Evolutionary conservation across 35 echinoderm and acorn worm genomes (phyloP).

Genomic region (Hemicentrotus pulcherrimus): DNA sequence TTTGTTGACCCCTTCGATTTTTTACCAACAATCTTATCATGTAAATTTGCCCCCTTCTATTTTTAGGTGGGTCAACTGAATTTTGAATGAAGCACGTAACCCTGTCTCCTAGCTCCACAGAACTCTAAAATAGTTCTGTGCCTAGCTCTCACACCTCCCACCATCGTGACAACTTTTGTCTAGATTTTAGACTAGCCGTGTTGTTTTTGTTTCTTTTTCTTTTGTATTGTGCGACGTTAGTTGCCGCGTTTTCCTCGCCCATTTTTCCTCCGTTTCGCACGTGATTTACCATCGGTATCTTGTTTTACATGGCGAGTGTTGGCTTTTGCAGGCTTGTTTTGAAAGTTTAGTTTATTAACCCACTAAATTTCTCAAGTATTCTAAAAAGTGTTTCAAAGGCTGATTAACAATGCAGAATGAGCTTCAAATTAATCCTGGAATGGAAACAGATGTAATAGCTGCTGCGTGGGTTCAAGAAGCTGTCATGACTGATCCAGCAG

Average conservation of each 20-base stretch:
- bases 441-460: slow-evolving; percentile 6
- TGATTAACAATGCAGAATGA: neutral
- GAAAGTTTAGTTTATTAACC: neutral
- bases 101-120: no score
- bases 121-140: no score
- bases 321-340: neutral
- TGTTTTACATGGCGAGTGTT: neutral
- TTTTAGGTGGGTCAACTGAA: no score
- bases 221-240: neutral
- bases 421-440: neutral
- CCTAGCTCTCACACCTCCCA: no score
- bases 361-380: neutral
- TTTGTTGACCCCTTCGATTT: no score
- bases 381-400: neutral
- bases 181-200: no score
- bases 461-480: neutral
- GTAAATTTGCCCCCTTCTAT: no score
- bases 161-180: no score
- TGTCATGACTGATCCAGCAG: neutral
- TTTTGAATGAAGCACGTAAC: no score
- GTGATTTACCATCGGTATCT: neutral
- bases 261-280: neutral
- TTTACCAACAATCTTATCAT: no score
- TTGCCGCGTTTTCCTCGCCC: neutral
- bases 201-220: no score